A percentile compares a stretch with the other conserved stretches of the same genome.
phyloP scores from a whole-genome alignment of 2,113 vertebrate species.

The Tetraodon nigroviridis region DNA sequence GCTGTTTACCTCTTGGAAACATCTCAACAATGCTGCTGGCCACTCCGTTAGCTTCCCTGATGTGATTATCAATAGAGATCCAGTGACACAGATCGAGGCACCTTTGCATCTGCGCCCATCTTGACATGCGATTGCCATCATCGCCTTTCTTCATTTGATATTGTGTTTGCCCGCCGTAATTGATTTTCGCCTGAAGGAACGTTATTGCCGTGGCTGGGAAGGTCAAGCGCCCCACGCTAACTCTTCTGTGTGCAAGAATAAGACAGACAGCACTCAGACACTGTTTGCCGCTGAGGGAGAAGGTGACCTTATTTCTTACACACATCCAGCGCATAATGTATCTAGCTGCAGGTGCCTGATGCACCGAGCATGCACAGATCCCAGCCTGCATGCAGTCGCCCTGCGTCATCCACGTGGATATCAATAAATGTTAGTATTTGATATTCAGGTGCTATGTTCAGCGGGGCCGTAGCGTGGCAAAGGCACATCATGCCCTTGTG shows the following conservation, averaged over 20 bases:
- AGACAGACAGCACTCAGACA: constrained; percentile 59
- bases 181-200: constrained; percentile 59
- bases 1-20: constrained; percentile 20
- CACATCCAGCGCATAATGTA: constrained; percentile 35
- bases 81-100: constrained; percentile 43
- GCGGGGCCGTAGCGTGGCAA: constrained; percentile 17
- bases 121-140: constrained; percentile 20
- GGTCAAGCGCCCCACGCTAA: constrained; percentile 56
- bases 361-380: constrained; percentile 10
- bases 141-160: constrained; percentile 44
- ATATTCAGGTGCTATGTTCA: constrained; percentile 41
- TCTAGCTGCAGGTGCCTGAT: constrained; percentile 4
- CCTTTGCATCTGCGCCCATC: constrained; percentile 27
- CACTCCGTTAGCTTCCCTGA: constrained; percentile 39
- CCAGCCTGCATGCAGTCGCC: constrained; percentile 15
- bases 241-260: constrained; percentile 40
- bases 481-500: constrained; percentile 43
- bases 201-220: constrained; percentile 37
- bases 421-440: constrained; percentile 43
- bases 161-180: constrained; percentile 42
- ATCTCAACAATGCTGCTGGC: constrained; percentile 28
- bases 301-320: constrained; percentile 62
- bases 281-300: constrained; percentile 42
- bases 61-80: constrained; percentile 37
- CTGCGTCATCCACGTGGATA: constrained; percentile 15